Conservation (phyloP, 2,113 vertebrate species). For the Cottus gobio region DNA sequence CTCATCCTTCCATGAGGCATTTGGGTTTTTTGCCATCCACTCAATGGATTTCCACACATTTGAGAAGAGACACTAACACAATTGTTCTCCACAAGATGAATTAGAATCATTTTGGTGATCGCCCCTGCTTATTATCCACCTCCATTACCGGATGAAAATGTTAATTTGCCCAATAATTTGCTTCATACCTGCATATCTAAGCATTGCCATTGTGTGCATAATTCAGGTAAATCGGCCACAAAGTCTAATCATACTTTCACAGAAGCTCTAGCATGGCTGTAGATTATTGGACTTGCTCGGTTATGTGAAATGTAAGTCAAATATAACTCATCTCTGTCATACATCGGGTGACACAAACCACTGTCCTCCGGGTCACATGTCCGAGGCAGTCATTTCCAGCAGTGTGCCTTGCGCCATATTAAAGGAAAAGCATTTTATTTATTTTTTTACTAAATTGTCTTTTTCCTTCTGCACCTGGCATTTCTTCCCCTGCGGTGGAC, state of each 20-base stretch:
- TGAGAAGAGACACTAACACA: neutral
- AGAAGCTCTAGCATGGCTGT: neutral
- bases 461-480: conserved; percentile 26
- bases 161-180: neutral
- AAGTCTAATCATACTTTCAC: neutral
- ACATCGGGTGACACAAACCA: neutral
- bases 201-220: neutral
- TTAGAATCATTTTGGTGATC: neutral
- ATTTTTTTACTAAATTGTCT: conserved; percentile 15
- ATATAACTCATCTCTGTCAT: neutral
- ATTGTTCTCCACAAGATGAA: neutral
- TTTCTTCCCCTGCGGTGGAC: conserved; percentile 28
- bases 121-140: neutral
- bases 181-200: neutral
- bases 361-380: neutral
- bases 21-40: neutral
- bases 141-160: neutral
- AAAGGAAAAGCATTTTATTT: neutral
- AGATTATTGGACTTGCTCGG: neutral
- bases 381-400: neutral
- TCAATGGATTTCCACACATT: neutral
- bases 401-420: neutral
- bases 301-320: neutral
- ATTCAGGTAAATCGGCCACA: neutral
- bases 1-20: neutral